Evolutionary conservation across 2,797 vertebrate genomes (phyloP).

Genomic region (Helarctos malayanus): DNA sequence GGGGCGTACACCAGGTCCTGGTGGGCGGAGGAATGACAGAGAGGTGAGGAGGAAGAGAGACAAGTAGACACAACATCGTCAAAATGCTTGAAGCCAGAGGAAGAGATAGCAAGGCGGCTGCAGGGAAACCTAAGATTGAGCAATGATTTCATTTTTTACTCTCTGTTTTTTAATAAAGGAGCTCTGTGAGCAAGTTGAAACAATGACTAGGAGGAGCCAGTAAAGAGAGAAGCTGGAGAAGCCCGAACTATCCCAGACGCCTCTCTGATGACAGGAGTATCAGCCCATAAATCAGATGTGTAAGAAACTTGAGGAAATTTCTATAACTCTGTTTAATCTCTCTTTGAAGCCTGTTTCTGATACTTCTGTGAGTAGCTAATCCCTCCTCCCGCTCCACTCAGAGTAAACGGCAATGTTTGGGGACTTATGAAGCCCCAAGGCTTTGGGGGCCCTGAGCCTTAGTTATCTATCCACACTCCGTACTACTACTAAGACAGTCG

Average conservation of each 20-base stretch:
- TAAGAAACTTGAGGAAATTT: neutral
- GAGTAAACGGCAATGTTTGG: neutral
- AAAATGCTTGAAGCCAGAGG: neutral
- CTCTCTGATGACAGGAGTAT: neutral
- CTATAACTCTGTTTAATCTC: neutral
- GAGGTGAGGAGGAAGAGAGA: neutral
- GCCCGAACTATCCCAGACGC: neutral
- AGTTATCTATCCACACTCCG: neutral
- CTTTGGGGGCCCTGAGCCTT: fast-evolving
- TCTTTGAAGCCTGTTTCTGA: neutral
- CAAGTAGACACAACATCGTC: neutral
- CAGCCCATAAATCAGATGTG: neutral
- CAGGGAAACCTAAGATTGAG: neutral
- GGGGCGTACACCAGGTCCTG: neutral
- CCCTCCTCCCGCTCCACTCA: neutral
- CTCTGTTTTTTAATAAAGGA: neutral
- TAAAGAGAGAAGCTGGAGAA: neutral
- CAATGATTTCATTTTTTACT: neutral
- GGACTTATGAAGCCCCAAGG: neutral
- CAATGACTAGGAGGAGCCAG: neutral
- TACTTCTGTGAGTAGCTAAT: neutral
- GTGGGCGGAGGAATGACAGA: neutral
- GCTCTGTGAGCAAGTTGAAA: neutral
- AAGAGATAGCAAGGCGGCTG: neutral
- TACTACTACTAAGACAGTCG: neutral